Conservation (phyloP, 2,888 invertebrate species). For the Hetaerina titia region DNA sequence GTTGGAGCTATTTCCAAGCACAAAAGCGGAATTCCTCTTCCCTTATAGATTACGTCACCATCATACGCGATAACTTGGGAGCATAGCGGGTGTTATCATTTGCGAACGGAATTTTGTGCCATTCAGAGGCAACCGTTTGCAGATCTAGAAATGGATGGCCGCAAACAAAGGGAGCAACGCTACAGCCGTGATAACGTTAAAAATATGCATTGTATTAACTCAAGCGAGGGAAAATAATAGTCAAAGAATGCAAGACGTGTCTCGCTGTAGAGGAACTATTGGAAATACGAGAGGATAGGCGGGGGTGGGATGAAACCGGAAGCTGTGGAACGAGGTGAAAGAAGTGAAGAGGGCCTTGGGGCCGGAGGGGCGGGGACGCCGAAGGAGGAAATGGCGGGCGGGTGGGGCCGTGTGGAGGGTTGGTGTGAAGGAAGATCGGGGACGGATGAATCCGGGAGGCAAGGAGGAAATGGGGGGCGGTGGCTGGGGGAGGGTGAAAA, state of each 20-base stretch:
- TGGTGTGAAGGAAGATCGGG: not conserved
- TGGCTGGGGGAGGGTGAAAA: not conserved
- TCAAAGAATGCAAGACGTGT: not conserved
- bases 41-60: not conserved
- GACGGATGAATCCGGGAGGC: not conserved
- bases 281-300: not conserved
- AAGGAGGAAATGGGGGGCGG: not conserved
- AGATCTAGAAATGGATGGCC: not conserved
- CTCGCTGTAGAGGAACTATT: not conserved
- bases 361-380: not conserved
- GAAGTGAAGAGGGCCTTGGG: not conserved
- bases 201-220: not conserved
- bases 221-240: constrained; percentile 24
- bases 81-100: not conserved
- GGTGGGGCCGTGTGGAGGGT: not conserved
- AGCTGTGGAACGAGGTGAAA: not conserved
- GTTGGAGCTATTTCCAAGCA: not conserved
- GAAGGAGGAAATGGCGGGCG: not conserved
- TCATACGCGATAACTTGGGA: not conserved
- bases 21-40: not conserved
- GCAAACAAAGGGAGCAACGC: not conserved
- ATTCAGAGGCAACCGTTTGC: not conserved
- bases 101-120: constrained; percentile 3
- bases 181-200: not conserved
- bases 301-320: not conserved